Conservation (phyloP, 2,888 invertebrate species). For the Lasioglossum zephyrum region DNA sequence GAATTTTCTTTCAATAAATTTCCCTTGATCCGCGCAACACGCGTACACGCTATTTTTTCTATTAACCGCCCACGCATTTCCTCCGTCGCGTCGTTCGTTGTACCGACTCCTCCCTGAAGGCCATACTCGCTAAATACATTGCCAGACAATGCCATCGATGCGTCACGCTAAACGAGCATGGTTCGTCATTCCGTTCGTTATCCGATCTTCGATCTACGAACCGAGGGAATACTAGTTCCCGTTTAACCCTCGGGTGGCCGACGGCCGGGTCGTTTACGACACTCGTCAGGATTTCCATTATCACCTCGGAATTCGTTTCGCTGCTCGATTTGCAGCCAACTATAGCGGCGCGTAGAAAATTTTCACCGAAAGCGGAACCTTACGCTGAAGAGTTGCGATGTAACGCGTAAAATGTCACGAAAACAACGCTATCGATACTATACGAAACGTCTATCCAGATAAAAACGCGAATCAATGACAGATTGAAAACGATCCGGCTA, state of each 20-base stretch:
- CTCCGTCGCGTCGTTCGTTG: background rate
- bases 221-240: background rate
- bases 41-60: background rate
- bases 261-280: background rate
- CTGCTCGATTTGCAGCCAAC: background rate
- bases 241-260: conserved; percentile 1
- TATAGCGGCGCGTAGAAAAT: background rate
- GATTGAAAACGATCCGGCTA: background rate
- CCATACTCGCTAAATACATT: background rate
- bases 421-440: background rate
- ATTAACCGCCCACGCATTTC: conserved; percentile 3
- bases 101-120: background rate
- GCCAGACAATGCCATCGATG: conserved; percentile 1
- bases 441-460: background rate
- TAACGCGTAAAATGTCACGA: too few relatives aligned
- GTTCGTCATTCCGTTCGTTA: conserved; percentile 1
- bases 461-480: background rate
- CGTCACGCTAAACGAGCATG: background rate
- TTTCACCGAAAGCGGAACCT: background rate
- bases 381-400: too few relatives aligned
- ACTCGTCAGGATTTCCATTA: background rate
- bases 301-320: background rate
- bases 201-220: background rate
- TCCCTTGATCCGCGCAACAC: background rate
- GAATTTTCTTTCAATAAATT: background rate